These are phyloP conservation scores for Druon quercuslanigerum DNA, from an alignment of 1,140 invertebrate genomes.

Conservation along the genomic window DNA sequence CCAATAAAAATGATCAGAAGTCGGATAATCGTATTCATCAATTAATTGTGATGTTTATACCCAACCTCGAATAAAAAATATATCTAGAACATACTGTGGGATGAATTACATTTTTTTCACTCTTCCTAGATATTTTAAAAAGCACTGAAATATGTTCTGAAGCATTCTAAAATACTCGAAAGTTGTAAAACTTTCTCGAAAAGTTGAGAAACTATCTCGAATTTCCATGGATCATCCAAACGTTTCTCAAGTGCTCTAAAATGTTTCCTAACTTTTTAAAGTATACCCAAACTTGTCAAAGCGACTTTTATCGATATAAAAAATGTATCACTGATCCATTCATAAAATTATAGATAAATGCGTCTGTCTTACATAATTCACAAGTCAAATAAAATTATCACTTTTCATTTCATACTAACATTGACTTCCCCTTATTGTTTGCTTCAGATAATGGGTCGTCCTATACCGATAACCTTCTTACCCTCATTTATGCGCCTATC, in stretches of 20 bases:
- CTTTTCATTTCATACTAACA: not conserved
- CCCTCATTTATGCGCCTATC: no score
- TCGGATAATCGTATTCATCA: no score
- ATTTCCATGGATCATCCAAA: conserved; percentile 20
- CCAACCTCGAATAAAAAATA: no score
- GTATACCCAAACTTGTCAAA: not conserved
- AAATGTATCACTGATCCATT: not conserved
- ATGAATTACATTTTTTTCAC: no score
- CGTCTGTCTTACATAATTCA: no score
- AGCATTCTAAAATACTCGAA: not conserved
- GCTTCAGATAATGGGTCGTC: no score
- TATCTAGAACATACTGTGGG: no score
- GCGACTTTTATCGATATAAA: not conserved
- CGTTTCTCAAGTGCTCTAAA: not conserved
- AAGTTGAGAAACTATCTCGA: conserved; percentile 12
- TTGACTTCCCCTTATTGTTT: not conserved
- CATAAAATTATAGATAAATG: not conserved
- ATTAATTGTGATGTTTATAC: no score
- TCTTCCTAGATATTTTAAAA: not conserved
- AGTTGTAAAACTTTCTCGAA: conserved; percentile 12
- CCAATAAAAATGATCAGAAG: no score
- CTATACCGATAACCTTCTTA: no score
- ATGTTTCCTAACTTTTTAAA: conserved; percentile 16
- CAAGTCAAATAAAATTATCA: no score
- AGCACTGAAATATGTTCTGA: not conserved